Percentiles rank a stretch among this genome's conserved stretches.
Evolutionary conservation across 37 sponge, comb jelly and placozoan species (phyloP).

Genomic region (Ephydatia muelleri): DNA sequence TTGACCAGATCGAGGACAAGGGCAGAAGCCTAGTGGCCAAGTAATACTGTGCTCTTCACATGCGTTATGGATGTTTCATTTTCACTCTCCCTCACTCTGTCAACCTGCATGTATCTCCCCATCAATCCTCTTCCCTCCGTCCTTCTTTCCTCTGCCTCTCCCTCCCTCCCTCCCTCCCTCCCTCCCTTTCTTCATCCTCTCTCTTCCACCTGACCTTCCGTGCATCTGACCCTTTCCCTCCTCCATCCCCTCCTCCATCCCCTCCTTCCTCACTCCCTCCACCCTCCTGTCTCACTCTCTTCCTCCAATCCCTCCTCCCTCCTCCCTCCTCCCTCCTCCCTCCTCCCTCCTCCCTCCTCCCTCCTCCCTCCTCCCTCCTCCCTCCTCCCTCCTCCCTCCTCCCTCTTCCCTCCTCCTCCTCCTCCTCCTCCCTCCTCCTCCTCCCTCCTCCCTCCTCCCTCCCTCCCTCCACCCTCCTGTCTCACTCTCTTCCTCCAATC

Average conservation of each 20-base stretch:
- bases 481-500: too few relatives aligned
- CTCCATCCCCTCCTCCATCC: background rate
- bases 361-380: too few relatives aligned
- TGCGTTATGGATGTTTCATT: too few relatives aligned
- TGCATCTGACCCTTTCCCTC: background rate
- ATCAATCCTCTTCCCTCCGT: too few relatives aligned
- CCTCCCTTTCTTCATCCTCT: background rate
- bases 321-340: background rate
- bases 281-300: background rate
- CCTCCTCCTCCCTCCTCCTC: background rate
- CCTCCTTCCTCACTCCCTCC: background rate
- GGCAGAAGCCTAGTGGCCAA: slow-evolving; percentile 76
- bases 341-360: background rate
- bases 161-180: background rate
- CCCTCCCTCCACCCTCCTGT: too few relatives aligned
- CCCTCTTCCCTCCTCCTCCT: background rate
- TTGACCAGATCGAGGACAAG: slow-evolving; percentile 87
- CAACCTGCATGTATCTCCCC: too few relatives aligned
- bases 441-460: background rate
- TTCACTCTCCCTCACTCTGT: too few relatives aligned
- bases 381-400: too few relatives aligned
- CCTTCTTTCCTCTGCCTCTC: too few relatives aligned
- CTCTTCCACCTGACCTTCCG: background rate
- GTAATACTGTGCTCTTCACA: slow-evolving; percentile 31
- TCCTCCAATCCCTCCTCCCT: background rate